Evolutionary conservation across 2,113 vertebrate species (phyloP), one percentile per base, ranked within the genome.

Genomic region (Myiopsitta monachus): DNA sequence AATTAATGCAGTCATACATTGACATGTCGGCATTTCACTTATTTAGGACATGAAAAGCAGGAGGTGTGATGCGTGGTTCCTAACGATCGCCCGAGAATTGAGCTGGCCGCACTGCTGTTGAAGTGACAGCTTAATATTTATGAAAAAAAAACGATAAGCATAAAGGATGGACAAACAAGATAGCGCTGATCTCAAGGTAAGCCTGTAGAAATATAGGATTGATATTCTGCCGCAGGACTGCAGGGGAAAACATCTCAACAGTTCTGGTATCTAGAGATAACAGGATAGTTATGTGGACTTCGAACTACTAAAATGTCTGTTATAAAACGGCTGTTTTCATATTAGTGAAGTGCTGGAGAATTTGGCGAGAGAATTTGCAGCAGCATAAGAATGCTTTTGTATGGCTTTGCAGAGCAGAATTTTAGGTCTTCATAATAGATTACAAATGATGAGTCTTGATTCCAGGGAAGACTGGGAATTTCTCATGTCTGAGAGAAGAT

Each of bases 141-240:
- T 24, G 57, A 59, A 36, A 59, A 59, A 57, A 54, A 91, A 52
- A 92, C n/a, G 72, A 79, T 63, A 68, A 78, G 46, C 41, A 63
- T 38, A 77, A 83, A 91, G 44, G 10, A 92, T 96, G 92, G 51
- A 73, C 49, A 96, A 88, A 27, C 31, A 66, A 83, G 72, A 72
- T 11, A 70, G 39, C 4, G 1, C 59, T 64, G 68, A 73, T 90
- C 31, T 51, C 80, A 83, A 95, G 90, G 93, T 92, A 91, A 88
- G 90, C 39, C 46, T 86, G 7, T 55, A 86, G 46, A 88, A 92
- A 43, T 14, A 36, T 8, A 88, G 15, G n/a, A 31, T 6, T 76
- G 69, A 38, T 83, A 62, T 18, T 82, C 21, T 88, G 43, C 49
- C 54, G 22, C 22, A 63, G 43, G 19, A 64, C 43, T 51, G 33